Evolutionary conservation across 2,113 vertebrate species (phyloP), one percentile per base, ranked within the genome.

Genomic region (Girardinichthys multiradiatus): DNA sequence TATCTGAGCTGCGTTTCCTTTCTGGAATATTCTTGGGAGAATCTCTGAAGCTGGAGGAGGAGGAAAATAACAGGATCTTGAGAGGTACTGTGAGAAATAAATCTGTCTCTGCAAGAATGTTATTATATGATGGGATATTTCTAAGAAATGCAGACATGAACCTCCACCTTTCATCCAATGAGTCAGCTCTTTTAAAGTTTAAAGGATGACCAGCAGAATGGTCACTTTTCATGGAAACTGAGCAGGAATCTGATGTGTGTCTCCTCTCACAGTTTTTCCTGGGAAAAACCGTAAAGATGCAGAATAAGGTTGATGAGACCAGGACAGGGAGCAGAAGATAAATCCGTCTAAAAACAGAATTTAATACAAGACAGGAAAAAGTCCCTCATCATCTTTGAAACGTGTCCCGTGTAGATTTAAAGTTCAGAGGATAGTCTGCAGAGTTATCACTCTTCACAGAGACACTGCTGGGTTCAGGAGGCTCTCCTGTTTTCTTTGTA

Each of bases 381-480:
- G 42, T 45, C 17, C 17, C 42, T 45, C 17, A 45, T 15, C 42
- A 19, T 45, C 3, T 45, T 45, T 45, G 15, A 19, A 45, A 45
- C 4, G 5, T 28, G 57, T 27, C 2, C 57, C 3, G 42, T 19
- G 17, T 45, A 15, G 2, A 14, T 45, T 45, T 45, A 19, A 45
- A 45, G 42, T 45, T 45, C 57, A 58, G 5, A 58, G 57, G 57
- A 35, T 13, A 33, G 10, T 11, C 61, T n/a, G 30, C 61, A 35
- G 61, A 63, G 11, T 24, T 31, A 35, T 35, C 30, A 4, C 61
- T 37, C 19, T 9, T 37, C 31, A 63, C 1, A 12, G 31, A 63
- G 4, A 35, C 24, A n/a, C 61, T n/a, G 61, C 61, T 63, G 61
- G 30, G 31, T 63, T 35, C 61, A 63, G 61, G 61, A 15, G 61